A percentile compares a stretch with the other conserved stretches of the same genome.
Evolutionary conservation across 2,113 vertebrate species (phyloP).

Genomic region (Guaruba guarouba): DNA sequence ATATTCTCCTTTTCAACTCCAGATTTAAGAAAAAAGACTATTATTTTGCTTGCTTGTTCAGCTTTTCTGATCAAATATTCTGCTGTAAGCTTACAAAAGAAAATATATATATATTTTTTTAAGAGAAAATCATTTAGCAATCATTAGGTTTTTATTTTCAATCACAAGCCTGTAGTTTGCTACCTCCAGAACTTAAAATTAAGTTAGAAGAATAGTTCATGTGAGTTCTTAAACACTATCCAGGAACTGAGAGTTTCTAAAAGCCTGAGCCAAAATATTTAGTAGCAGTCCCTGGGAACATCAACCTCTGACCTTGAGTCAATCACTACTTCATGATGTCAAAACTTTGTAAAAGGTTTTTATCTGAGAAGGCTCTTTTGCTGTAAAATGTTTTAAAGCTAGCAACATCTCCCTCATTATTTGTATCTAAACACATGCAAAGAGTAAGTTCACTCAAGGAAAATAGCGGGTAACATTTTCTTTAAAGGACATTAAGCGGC

Average conservation of each 20-base stretch:
- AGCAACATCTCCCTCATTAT: neutral
- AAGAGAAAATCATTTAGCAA: neutral
- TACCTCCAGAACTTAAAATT: neutral
- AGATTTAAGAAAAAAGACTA: neutral
- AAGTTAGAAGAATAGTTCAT: neutral
- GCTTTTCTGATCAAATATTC: neutral
- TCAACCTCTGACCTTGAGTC: neutral
- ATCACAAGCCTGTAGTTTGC: neutral
- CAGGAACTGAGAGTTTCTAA: neutral
- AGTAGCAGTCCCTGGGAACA: fast-evolving
- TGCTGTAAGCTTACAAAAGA: neutral
- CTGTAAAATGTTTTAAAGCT: neutral
- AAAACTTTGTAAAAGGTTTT: neutral
- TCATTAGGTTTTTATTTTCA: neutral
- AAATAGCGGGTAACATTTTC: neutral
- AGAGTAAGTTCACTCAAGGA: neutral
- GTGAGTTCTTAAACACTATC: neutral
- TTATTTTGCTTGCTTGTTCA: neutral
- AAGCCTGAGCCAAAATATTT: neutral
- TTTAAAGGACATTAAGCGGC: neutral
- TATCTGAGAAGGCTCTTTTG: neutral
- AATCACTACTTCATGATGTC: neutral
- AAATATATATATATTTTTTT: neutral
- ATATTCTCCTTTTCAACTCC: neutral
- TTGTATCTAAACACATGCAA: neutral